Conservation (phyloP, 2,113 vertebrate genomes). For the Rafetus swinhoei region DNA sequence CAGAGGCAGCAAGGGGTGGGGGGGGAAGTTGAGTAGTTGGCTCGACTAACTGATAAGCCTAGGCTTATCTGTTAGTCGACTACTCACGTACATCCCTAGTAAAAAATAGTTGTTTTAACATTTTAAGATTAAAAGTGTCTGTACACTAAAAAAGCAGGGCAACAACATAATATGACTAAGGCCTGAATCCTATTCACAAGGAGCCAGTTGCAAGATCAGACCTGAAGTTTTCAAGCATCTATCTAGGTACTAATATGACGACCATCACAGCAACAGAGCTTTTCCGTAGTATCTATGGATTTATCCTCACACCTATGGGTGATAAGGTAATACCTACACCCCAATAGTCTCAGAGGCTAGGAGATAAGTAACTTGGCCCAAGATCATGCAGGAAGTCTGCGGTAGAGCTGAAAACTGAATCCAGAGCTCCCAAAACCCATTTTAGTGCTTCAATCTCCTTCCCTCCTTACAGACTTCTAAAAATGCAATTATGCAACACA, state of each 20-base stretch:
- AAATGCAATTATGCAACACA: neutral
- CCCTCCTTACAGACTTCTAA: neutral
- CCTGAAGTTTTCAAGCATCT: neutral
- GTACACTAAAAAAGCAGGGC: neutral
- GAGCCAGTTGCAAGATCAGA: fast-evolving
- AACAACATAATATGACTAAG: neutral
- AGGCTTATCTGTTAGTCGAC: too few relatives aligned
- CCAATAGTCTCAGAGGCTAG: neutral
- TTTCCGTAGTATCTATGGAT: fast-evolving
- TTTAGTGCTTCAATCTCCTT: neutral
- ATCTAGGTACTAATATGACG: neutral
- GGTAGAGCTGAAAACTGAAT: neutral
- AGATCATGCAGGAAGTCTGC: neutral
- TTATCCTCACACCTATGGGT: neutral
- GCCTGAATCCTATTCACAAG: neutral
- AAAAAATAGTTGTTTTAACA: too few relatives aligned
- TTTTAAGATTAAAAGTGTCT: neutral
- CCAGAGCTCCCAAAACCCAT: neutral
- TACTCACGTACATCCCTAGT: too few relatives aligned
- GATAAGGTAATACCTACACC: neutral
- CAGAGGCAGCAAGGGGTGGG: too few relatives aligned
- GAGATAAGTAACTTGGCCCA: neutral
- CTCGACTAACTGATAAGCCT: too few relatives aligned
- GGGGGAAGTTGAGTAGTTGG: too few relatives aligned
- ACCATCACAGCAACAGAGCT: too few relatives aligned